A percentile compares a stretch with the other conserved stretches of the same genome.
phyloP scores from a whole-genome alignment of 2,888 invertebrate genomes.

The Hydriomena furcata region DNA sequence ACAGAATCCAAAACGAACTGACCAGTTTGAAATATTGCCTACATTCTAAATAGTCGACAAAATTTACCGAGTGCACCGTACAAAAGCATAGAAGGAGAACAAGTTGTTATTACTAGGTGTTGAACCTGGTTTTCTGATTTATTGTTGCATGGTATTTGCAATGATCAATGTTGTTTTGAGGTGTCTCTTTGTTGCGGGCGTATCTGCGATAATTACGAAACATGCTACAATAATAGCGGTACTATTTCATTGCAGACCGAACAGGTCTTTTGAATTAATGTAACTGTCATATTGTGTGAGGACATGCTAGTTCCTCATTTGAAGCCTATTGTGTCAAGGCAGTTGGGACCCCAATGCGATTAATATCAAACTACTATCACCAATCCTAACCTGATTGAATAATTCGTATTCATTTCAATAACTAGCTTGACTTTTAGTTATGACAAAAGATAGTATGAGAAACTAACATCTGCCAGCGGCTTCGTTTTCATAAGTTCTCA shows the following conservation, averaged over 20 bases:
- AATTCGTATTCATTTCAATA: neutral
- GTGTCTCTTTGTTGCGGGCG: constrained; percentile 61
- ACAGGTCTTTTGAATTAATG: constrained; percentile 42
- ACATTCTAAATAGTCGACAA: constrained; percentile 62
- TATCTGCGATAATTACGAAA: constrained; percentile 59
- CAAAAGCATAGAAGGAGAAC: constrained; percentile 57
- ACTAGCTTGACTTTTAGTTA: too few species aligned
- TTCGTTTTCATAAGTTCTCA: neutral
- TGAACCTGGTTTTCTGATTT: constrained; percentile 75
- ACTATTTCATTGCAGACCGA: constrained; percentile 37
- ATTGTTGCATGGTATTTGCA: constrained; percentile 64
- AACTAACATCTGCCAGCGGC: too few species aligned
- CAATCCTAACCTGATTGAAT: neutral
- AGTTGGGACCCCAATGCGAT: constrained; percentile 6
- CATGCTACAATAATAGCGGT: constrained; percentile 43
- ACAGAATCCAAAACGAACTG: constrained; percentile 54
- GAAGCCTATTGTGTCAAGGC: constrained; percentile 18
- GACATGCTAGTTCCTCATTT: constrained; percentile 26
- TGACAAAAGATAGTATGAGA: too few species aligned
- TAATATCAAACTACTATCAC: constrained; percentile 12
- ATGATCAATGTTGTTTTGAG: constrained; percentile 68
- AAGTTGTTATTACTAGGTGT: constrained; percentile 75
- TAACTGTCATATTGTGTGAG: constrained; percentile 33
- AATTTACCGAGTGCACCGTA: constrained; percentile 55
- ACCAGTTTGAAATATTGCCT: constrained; percentile 57